Evolutionary conservation across 2,797 vertebrate genomes (phyloP).

Genomic region (Rallus crepitans): DNA sequence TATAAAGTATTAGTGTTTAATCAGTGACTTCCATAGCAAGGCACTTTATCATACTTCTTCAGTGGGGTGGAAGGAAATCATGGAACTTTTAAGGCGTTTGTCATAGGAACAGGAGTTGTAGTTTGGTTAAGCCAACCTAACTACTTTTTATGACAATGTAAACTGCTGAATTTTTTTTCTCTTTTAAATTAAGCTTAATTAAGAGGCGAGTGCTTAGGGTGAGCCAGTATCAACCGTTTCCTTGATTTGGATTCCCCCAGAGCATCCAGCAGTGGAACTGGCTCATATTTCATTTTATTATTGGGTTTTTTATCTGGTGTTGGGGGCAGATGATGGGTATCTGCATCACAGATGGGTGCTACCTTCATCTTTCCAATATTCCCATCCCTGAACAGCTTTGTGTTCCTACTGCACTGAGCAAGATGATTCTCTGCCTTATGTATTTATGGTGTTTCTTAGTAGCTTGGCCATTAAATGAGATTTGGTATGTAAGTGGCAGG

Average conservation of each 20-base stretch:
- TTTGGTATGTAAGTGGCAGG: background rate
- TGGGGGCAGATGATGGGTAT: background rate
- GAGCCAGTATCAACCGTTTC: background rate
- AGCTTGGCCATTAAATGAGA: background rate
- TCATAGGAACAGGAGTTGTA: background rate
- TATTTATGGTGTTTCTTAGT: background rate
- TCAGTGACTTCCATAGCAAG: background rate
- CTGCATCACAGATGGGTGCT: accelerated
- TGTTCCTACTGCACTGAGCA: background rate
- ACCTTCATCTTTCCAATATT: background rate
- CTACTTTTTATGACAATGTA: background rate
- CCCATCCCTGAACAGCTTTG: background rate
- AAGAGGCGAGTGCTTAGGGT: background rate
- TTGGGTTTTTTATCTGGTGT: background rate
- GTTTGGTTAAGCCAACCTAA: background rate
- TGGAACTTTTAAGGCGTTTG: background rate
- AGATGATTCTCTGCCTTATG: background rate
- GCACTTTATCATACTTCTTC: background rate
- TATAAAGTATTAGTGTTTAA: background rate
- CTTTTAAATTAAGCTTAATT: background rate
- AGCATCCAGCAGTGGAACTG: background rate
- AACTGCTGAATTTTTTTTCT: background rate
- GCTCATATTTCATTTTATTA: background rate
- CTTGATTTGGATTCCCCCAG: background rate
- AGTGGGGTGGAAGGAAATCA: background rate